Percentiles rank a stretch among this genome's conserved stretches.
Conservation (phyloP, 2,113 vertebrate species). For the Oriolus oriolus region DNA sequence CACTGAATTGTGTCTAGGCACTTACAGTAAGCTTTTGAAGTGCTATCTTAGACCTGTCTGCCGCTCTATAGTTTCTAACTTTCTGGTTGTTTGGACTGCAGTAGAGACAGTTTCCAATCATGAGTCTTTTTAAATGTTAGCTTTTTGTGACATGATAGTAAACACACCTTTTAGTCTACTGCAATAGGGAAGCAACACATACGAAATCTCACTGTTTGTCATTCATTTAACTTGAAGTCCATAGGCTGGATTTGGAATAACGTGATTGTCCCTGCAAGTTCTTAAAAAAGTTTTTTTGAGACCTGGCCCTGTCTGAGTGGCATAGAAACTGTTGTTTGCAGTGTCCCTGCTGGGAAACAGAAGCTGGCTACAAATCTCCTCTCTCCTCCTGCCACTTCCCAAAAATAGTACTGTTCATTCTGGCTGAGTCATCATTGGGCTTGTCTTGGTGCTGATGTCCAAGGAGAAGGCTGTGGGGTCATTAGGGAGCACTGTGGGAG, state of each 20-base stretch:
- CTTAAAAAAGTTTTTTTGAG: not conserved
- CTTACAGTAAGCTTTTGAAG: not conserved
- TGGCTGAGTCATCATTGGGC: not conserved
- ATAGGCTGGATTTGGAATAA: not conserved
- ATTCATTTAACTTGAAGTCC: not conserved
- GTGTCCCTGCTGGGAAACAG: not conserved
- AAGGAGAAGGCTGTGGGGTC: not conserved
- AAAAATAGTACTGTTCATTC: not conserved
- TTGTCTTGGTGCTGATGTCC: not conserved
- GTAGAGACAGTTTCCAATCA: not conserved
- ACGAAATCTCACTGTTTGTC: not conserved
- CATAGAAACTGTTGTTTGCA: not conserved
- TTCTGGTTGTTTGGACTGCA: not conserved
- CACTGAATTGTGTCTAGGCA: not conserved
- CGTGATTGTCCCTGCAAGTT: not conserved
- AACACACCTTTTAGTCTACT: not conserved
- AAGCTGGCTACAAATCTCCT: not conserved
- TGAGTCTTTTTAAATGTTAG: not conserved
- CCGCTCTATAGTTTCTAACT: not conserved
- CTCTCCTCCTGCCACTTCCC: not conserved
- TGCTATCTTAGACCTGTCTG: not conserved
- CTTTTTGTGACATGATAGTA: not conserved
- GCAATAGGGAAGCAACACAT: not conserved
- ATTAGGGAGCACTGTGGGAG: not conserved
- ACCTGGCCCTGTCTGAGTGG: not conserved